Conservation (phyloP, 2,797 vertebrate species). For the Manis crassicaudata region DNA sequence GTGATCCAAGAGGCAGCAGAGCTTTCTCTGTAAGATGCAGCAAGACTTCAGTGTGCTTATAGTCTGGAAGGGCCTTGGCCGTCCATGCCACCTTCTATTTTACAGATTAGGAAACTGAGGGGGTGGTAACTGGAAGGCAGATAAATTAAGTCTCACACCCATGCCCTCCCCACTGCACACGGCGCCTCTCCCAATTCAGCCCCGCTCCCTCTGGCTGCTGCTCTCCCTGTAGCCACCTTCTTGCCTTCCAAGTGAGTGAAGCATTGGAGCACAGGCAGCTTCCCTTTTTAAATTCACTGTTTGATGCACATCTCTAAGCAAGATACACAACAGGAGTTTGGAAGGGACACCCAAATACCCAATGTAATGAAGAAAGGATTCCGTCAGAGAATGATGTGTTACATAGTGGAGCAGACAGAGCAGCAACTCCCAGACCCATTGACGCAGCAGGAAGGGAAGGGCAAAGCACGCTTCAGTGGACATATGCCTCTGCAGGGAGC, state of each 20-base stretch:
- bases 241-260: neutral
- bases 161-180: neutral
- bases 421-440: too few species aligned
- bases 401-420: neutral
- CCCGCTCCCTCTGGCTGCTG: neutral
- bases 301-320: neutral
- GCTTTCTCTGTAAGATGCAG: neutral
- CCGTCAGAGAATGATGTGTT: neutral
- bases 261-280: too few species aligned
- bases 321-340: neutral
- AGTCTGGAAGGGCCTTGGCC: neutral
- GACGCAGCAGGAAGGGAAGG: neutral
- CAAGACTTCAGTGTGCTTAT: neutral
- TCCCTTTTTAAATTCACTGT: neutral
- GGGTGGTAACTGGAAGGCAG: neutral
- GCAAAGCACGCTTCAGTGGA: neutral
- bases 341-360: neutral
- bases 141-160: neutral
- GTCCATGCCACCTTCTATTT: neutral
- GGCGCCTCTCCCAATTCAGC: neutral
- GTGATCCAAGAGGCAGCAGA: neutral
- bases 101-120: neutral
- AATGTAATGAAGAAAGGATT: too few species aligned
- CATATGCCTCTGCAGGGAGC: neutral
- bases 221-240: neutral